Conservation (phyloP, 2,113 vertebrate species). For the Theristicus caerulescens region DNA sequence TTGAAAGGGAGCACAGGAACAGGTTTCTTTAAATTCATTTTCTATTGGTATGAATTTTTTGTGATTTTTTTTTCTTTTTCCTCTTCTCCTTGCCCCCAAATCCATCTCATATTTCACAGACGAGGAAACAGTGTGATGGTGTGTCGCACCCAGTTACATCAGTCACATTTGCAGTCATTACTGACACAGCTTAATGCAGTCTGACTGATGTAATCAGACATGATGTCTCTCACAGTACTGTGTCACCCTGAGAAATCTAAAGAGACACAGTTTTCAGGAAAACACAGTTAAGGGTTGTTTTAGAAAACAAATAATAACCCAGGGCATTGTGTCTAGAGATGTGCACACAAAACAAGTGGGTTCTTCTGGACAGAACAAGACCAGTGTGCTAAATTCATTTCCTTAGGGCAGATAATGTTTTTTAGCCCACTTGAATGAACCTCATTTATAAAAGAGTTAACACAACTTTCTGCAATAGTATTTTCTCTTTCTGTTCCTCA, state of each 20-base stretch:
- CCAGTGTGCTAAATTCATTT: neutral
- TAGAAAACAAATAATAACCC: constrained; percentile 25
- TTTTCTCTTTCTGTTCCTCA: neutral
- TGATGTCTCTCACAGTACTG: neutral
- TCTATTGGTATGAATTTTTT: neutral
- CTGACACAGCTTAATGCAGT: constrained; percentile 5
- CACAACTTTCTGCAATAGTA: neutral
- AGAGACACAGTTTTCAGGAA: neutral
- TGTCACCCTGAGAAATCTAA: constrained; percentile 19
- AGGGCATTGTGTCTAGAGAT: neutral
- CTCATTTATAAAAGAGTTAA: neutral
- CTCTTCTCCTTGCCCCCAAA: neutral
- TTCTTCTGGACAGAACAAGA: neutral
- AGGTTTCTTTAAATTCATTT: neutral
- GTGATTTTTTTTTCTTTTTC: neutral
- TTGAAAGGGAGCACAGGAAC: neutral
- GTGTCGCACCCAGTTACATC: constrained; percentile 36
- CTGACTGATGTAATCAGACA: constrained; percentile 44
- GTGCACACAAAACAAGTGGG: neutral
- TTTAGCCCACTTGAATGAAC: neutral
- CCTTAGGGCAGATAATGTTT: neutral
- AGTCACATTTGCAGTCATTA: constrained; percentile 19
- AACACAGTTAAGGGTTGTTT: neutral
- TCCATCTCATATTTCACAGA: neutral
- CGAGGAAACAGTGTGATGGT: neutral